phyloP scores from a whole-genome alignment of 2,888 invertebrate genomes.

The Lymantria monacha region DNA sequence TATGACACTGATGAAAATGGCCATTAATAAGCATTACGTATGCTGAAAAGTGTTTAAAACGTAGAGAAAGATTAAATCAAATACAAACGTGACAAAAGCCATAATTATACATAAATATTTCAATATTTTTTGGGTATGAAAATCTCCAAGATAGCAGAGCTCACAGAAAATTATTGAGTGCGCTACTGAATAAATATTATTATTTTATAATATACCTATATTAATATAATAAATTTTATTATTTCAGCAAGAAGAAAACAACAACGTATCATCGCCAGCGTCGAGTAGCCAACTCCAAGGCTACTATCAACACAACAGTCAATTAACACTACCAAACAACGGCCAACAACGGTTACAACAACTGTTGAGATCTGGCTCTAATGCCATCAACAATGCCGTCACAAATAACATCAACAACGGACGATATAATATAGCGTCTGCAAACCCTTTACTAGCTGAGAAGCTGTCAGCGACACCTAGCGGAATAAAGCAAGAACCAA shows the following conservation, averaged over 20 bases:
- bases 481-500: slow-evolving; percentile 80
- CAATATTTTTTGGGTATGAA: too few species aligned
- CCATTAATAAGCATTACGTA: too few species aligned
- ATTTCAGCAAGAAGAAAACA: slow-evolving; percentile 81
- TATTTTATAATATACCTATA: too few species aligned
- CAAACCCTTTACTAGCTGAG: slow-evolving; percentile 93
- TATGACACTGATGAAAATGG: too few species aligned
- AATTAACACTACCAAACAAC: slow-evolving; percentile 62
- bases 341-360: slow-evolving; percentile 75
- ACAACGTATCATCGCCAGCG: slow-evolving; percentile 73
- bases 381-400: slow-evolving; percentile 72
- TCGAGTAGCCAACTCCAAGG: slow-evolving; percentile 67
- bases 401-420: slow-evolving; percentile 79
- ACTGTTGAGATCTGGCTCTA: slow-evolving; percentile 70
- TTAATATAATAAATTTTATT: neutral
- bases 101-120: too few species aligned
- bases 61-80: too few species aligned
- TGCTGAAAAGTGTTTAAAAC: too few species aligned
- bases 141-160: too few species aligned
- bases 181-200: too few species aligned
- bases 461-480: slow-evolving; percentile 89
- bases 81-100: too few species aligned
- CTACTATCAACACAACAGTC: slow-evolving; percentile 70
- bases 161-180: too few species aligned
- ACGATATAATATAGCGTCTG: slow-evolving; percentile 91